phyloP scores from a whole-genome alignment of 2,888 invertebrate species.

The Sialis fuliginosa region DNA sequence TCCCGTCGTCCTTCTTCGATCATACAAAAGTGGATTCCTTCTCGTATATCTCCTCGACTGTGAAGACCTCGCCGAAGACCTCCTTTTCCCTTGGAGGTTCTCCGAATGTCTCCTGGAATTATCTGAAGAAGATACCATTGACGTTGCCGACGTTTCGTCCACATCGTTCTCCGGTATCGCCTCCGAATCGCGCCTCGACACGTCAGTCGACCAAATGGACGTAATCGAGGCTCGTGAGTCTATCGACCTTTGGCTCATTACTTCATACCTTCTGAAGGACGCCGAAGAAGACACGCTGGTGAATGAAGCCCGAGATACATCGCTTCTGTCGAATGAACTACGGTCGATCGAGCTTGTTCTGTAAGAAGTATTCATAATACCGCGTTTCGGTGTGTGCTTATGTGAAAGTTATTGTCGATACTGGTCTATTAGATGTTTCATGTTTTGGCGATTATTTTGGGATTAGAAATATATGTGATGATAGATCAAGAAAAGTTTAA shows the following conservation, averaged over 20 bases:
- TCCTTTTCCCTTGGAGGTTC: slow-evolving; percentile 16
- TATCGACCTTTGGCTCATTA: slow-evolving; percentile 25
- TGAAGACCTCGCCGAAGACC: slow-evolving; percentile 20
- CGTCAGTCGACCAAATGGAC: slow-evolving; percentile 24
- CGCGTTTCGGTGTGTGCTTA: too few relatives aligned
- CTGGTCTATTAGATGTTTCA: too few relatives aligned
- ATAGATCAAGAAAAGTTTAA: too few relatives aligned
- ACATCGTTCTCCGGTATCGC: slow-evolving; percentile 26
- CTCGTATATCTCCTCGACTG: slow-evolving; percentile 29
- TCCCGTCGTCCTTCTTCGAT: slow-evolving; percentile 41
- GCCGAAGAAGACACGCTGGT: slow-evolving; percentile 25
- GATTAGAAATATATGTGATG: too few relatives aligned
- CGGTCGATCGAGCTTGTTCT: slow-evolving; percentile 10
- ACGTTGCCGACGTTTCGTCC: slow-evolving; percentile 19
- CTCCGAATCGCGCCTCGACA: slow-evolving; percentile 23
- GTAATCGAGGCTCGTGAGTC: slow-evolving; percentile 26
- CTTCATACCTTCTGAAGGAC: slow-evolving; percentile 21
- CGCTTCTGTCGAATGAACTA: slow-evolving; percentile 24
- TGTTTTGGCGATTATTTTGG: too few relatives aligned
- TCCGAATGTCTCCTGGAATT: slow-evolving; percentile 21
- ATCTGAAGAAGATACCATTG: slow-evolving; percentile 16
- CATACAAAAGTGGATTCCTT: slow-evolving; percentile 33
- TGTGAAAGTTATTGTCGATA: too few relatives aligned
- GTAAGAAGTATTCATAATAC: neutral
- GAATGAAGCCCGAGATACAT: slow-evolving; percentile 25